Evolutionary conservation across 2,797 vertebrate species (phyloP), one percentile per base, ranked within the genome.

Genomic region (Clarias fuscus): DNA sequence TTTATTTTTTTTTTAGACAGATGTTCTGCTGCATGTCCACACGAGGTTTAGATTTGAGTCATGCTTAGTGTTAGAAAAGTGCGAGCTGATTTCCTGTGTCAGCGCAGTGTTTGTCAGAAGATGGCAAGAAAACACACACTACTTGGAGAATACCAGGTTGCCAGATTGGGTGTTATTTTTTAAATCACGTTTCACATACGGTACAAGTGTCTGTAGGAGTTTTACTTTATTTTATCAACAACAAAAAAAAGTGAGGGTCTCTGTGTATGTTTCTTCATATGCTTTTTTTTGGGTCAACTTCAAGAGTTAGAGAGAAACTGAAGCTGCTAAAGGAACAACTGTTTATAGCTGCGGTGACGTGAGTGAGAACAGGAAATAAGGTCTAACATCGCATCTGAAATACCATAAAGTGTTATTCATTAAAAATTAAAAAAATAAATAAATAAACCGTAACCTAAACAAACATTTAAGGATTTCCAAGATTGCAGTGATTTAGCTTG

Each of bases 1-100:
- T 33, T 37, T 11, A 1, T 48, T 48, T 48, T 48, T 48, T 48
- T 48, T 37, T 61, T 17, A 24, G 30, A 40, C 78, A 20, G 73
- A 59, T 5, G 7, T 58, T 59, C 53, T 22, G 27, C n/a, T 4
- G 20, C 61, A 43, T 37, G 24, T 80, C 37, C 18, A 33, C 77
- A 62, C 77, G n/a, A 10, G 14, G 24, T 48, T 62, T n/a, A 70
- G 73, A n/a, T 70, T 14, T 79, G 64, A 85, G 53, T 78, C 73
- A 83, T 78, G 37, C 64, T 13, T 59, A 75, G 59, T 18, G 20
- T 82, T 58, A n/a, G 15, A 68, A 78, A 48, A 78, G 73, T 24
- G 33, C 14, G 2, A 59, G 72, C 80, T 56, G 56, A 27, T 56
- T 86, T 86, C 86, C 86, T 86, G 86, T 86, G 72, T 77, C 40